Evolutionary conservation across 2,888 invertebrate genomes (phyloP), one percentile per base, ranked within the genome.

Genomic region (Lepidocyrtinus sp.): DNA sequence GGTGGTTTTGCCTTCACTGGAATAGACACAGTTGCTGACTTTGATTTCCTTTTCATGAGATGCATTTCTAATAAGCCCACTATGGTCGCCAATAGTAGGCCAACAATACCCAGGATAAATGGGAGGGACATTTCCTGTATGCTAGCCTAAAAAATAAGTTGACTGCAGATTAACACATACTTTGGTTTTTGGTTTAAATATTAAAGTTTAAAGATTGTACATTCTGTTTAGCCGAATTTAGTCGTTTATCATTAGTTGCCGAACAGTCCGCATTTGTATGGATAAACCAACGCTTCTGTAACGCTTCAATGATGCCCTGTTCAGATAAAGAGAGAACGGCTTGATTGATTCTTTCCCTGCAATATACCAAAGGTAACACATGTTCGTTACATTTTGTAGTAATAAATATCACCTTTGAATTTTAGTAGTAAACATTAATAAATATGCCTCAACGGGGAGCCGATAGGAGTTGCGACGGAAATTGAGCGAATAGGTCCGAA

Each of bases 301-400:
- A 46, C 12, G 68, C 36, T 62, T 75, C 75, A 15, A 62, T 68
- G 17, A 68, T 62, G 0, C 75, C 75, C 26, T 75, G 75, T 46
- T 75, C 75, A 0, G 68, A 75, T n/a, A 76, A 21, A n/a, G 71
- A 64, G 7, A 76, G 64, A 45, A 70, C 76, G 1, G 76, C 70
- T 27, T 71, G 76, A 63, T 76, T 71, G n/a, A 76, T 65, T 63
- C 70, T 63, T 65, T 76, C 76, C 9, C 70, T 71, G 9, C 1
- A 67, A 46, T n/a, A 2, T 1, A 36, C 0, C 7, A n/a, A 55
- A 55, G n/a, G n/a, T n/a, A n/a, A n/a, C n/a, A n/a, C n/a, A n/a
- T n/a, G n/a, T n/a, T n/a, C n/a, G n/a, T n/a, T n/a, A n/a, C n/a
- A n/a, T n/a, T n/a, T n/a, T n/a, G n/a, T n/a, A n/a, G n/a, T n/a